Conservation (phyloP, 2,113 vertebrate species). For the Monarcha castaneiventris region DNA sequence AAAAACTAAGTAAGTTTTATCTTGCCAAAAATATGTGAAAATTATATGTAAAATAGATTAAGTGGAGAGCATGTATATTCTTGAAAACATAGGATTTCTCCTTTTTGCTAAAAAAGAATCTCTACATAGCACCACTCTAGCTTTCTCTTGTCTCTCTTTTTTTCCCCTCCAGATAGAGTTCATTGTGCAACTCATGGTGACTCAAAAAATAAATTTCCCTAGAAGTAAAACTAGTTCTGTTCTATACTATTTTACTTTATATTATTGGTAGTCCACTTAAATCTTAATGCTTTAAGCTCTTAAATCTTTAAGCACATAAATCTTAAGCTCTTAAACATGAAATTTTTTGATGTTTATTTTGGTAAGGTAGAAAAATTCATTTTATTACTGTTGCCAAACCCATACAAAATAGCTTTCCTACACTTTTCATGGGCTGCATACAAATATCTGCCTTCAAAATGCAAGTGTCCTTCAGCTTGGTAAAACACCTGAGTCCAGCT, state of each 20-base stretch:
- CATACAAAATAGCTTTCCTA: neutral
- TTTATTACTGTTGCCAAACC: neutral
- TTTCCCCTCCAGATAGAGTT: fast-evolving
- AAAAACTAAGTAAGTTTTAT: neutral
- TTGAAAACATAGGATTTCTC: neutral
- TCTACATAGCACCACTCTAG: neutral
- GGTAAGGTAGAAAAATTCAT: neutral
- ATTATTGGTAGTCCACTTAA: neutral
- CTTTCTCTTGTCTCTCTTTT: neutral
- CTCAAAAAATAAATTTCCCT: neutral
- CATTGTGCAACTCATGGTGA: neutral
- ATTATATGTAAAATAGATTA: neutral
- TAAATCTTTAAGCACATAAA: neutral
- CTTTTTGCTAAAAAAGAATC: neutral
- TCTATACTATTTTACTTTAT: neutral
- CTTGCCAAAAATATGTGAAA: neutral
- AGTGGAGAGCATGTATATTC: neutral
- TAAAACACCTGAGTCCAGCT: neutral
- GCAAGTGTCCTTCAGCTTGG: neutral
- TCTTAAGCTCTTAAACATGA: neutral
- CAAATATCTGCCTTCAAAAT: neutral
- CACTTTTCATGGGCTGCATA: neutral
- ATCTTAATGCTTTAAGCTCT: neutral
- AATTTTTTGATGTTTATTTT: neutral
- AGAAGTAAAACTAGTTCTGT: neutral